Percentiles rank a stretch among this genome's conserved stretches.
These are phyloP conservation scores for Holacanthella duospinosa DNA, from an alignment of 2,888 invertebrate genomes.

Conservation along the genomic window DNA sequence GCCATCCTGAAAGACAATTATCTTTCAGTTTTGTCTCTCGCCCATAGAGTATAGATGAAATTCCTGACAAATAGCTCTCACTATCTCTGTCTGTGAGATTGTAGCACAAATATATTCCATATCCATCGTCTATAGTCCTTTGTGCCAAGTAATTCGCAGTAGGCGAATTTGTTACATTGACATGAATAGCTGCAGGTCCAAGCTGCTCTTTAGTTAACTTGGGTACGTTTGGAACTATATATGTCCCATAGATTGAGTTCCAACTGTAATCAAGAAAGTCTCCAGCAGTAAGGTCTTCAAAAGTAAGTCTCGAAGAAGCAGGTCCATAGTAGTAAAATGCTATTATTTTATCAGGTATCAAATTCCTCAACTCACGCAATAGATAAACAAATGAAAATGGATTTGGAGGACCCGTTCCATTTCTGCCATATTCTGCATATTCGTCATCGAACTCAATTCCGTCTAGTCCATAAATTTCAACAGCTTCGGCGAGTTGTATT, in stretches of 20 bases:
- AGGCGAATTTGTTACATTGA: not conserved
- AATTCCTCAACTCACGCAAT: constrained; percentile 7
- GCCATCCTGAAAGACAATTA: constrained; percentile 5
- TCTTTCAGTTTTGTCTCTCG: not conserved
- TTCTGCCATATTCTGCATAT: constrained; percentile 13
- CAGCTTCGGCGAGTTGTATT: constrained; percentile 4
- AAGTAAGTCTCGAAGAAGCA: constrained; percentile 1
- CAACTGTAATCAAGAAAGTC: constrained; percentile 17
- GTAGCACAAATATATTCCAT: constrained; percentile 16
- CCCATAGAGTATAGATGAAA: constrained; percentile 6
- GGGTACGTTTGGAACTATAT: constrained; percentile 11
- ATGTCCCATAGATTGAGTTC: constrained; percentile 15
- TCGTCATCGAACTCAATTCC: constrained; percentile 20
- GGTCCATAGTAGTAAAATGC: constrained; percentile 18
- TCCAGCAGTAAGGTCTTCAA: constrained; percentile 8
- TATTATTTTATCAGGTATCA: constrained; percentile 17
- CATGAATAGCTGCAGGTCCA: constrained; percentile 13
- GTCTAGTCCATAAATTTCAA: constrained; percentile 11
- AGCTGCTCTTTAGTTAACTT: constrained; percentile 2
- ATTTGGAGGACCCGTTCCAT: constrained; percentile 14
- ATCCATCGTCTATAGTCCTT: constrained; percentile 12
- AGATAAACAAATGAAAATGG: constrained; percentile 11
- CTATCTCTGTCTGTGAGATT: constrained; percentile 6
- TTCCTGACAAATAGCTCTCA: constrained; percentile 7
- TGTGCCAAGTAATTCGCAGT: constrained; percentile 7